Base-by-base conservation (phyloP, 2,113 vertebrate species). In the Catharus bicknelli region DNA sequence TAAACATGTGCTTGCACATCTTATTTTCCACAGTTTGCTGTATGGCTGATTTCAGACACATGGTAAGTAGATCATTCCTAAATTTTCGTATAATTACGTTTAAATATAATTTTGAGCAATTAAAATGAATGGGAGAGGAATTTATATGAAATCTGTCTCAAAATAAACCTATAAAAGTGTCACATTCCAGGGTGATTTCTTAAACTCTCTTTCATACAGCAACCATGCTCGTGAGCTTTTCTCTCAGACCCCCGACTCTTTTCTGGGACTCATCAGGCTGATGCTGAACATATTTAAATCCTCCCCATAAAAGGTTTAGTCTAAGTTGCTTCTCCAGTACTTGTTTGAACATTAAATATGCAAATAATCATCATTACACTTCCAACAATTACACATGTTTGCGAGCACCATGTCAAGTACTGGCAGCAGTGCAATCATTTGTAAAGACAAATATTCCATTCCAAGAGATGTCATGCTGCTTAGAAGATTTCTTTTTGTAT, bases 381-480 rank as follows among this genome's bases (percentile, higher is more conserved):
- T 98, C 97, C 98, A 98, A 98, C 97, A 98, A 98, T 98, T 98
- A 98, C 98, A 98, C 97, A 97, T 98, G 98, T 98, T 98, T 98
- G 98, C 95, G 97, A 98, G 98, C 97, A 97, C 97, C 96, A 94
- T 98, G 98, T 98, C 98, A 98, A 98, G 98, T 97, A 97, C 98
- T 98, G 97, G 98, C 98, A 98, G 97, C 97, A 91, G 97, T 96
- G 97, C 95, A 97, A 97, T 98, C 97, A 98, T 98, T 98, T 98
- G 97, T 97, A 97, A 97, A 98, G 98, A 98, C 97, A 98, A 98
- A 98, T 98, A 98, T 98, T 98, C 98, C 98, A 98, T 99, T 99
- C 98, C 98, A 98, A 98, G 98, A 98, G 98, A 99, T 98, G 98
- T 99, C 99, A 98, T 98, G 98, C 98, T 99, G 99, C 98, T 99